phyloP scores from a whole-genome alignment of 2,113 vertebrate genomes.

The Pachyramphus minor region DNA sequence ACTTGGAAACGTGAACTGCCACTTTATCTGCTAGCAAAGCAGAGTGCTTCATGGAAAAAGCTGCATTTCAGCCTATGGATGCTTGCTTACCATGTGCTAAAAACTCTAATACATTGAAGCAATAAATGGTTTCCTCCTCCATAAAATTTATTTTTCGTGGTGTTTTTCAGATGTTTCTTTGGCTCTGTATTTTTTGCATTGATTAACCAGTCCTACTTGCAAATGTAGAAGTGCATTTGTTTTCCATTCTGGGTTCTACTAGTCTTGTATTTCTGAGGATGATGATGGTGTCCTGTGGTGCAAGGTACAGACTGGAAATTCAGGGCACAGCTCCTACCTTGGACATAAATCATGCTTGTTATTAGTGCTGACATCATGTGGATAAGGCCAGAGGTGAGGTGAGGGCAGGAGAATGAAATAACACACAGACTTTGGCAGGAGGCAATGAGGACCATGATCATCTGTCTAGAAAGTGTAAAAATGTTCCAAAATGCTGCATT shows the following conservation, averaged over 20 bases:
- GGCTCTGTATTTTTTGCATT: background rate
- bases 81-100: background rate
- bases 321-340: background rate
- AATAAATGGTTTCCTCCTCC: background rate
- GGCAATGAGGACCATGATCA: background rate
- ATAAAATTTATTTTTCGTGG: background rate
- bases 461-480: background rate
- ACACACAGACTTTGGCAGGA: background rate
- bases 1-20: background rate
- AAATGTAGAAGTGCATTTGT: background rate
- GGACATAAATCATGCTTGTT: background rate
- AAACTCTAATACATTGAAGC: background rate
- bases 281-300: background rate
- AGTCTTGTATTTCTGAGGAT: background rate
- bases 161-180: background rate
- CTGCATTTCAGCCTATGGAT: background rate
- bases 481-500: background rate
- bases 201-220: background rate
- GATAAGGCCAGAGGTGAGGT: background rate
- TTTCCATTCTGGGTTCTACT: background rate
- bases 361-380: background rate
- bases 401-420: background rate
- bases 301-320: background rate
- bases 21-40: background rate
- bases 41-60: background rate